These are phyloP conservation scores for Melieria crassipennis DNA, from an alignment of 2,888 invertebrate species.

Conservation along the genomic window DNA sequence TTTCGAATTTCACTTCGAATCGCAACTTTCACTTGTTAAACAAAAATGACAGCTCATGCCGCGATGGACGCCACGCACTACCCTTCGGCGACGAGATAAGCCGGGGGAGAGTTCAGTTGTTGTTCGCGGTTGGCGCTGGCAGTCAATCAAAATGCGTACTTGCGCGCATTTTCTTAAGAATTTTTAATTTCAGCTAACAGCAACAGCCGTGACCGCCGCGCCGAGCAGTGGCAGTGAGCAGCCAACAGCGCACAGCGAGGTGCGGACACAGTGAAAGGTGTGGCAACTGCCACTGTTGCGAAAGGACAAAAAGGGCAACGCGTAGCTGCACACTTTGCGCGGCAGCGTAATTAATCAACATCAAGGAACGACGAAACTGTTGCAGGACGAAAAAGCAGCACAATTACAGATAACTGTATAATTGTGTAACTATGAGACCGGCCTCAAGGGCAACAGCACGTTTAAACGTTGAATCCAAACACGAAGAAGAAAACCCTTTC, in stretches of 20 bases:
- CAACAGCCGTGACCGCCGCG: not conserved
- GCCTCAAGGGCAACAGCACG: slow-evolving; percentile 32
- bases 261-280: slow-evolving; percentile 10
- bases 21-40: slow-evolving; percentile 16
- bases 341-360: slow-evolving; percentile 56
- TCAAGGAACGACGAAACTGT: slow-evolving; percentile 57
- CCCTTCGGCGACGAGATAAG: not conserved
- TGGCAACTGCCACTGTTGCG: slow-evolving; percentile 20
- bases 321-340: slow-evolving; percentile 35
- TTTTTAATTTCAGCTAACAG: slow-evolving; percentile 22
- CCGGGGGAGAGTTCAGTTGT: not conserved
- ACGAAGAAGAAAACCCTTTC: slow-evolving; percentile 1
- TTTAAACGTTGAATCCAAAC: not conserved
- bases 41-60: slow-evolving; percentile 32
- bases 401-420: slow-evolving; percentile 37
- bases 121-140: not conserved
- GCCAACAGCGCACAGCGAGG: too few species aligned
- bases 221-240: too few species aligned
- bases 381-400: slow-evolving; percentile 41
- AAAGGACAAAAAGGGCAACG: slow-evolving; percentile 8
- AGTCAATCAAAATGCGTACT: slow-evolving; percentile 21
- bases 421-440: slow-evolving; percentile 15
- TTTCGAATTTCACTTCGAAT: too few species aligned
- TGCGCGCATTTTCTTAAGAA: slow-evolving; percentile 16
- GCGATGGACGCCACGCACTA: not conserved